These are phyloP conservation scores for Orthosia incerta DNA, from an alignment of 2,888 invertebrate genomes.

Conservation along the genomic window DNA sequence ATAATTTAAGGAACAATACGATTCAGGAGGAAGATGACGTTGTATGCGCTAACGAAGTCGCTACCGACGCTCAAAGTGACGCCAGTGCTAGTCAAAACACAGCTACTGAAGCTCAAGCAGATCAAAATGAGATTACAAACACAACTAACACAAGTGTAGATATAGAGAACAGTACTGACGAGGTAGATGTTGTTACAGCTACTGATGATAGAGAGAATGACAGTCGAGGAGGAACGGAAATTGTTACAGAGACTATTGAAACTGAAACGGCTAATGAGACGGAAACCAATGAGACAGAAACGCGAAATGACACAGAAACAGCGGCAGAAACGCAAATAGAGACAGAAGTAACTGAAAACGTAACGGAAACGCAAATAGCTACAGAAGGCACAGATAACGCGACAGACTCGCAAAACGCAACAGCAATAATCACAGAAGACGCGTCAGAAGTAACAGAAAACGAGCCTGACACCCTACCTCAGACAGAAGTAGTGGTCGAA, in stretches of 20 bases:
- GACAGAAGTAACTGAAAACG: not conserved
- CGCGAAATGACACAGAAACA: not conserved
- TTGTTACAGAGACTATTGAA: constrained; percentile 10
- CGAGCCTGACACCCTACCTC: constrained; percentile 55
- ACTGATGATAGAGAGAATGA: constrained; percentile 31
- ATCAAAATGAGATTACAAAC: constrained; percentile 51
- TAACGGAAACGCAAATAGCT: not conserved
- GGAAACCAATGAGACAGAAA: constrained; percentile 6
- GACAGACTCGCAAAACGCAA: not conserved
- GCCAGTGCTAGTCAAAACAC: constrained; percentile 76
- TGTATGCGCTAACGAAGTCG: constrained; percentile 82
- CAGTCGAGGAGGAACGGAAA: constrained; percentile 25
- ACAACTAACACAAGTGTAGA: constrained; percentile 31
- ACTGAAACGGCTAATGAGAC: constrained; percentile 18
- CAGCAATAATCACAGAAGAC: not conserved
- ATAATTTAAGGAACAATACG: constrained; percentile 85
- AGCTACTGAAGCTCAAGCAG: constrained; percentile 41
- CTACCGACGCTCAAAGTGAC: constrained; percentile 77
- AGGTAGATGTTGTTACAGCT: constrained; percentile 33
- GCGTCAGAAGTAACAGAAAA: constrained; percentile 25
- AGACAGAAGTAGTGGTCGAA: constrained; percentile 68
- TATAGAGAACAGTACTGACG: constrained; percentile 38
- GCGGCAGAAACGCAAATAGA: not conserved
- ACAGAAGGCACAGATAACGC: not conserved
- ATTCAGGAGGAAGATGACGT: constrained; percentile 87